A percentile compares a stretch with the other conserved stretches of the same genome.
Conservation (phyloP, 2,888 invertebrate genomes). For the Latheticus oryzae region DNA sequence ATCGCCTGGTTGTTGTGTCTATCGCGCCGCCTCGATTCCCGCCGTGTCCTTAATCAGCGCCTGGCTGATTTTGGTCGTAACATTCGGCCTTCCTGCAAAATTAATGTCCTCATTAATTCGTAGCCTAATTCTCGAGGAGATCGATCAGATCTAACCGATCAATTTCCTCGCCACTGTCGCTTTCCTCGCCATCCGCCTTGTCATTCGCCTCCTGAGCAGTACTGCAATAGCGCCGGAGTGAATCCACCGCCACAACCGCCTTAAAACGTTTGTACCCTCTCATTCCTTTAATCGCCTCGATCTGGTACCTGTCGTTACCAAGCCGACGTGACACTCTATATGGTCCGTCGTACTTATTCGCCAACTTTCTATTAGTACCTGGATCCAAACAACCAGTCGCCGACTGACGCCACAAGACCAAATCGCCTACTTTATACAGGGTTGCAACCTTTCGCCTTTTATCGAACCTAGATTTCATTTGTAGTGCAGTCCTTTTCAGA, state of each 20-base stretch:
- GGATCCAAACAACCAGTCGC: neutral
- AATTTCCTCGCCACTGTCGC: too few species aligned
- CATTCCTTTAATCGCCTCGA: constrained; percentile 6
- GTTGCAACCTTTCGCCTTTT: constrained; percentile 7
- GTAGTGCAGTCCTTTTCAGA: too few species aligned
- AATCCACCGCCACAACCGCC: constrained; percentile 18
- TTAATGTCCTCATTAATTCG: too few species aligned
- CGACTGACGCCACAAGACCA: constrained; percentile 10
- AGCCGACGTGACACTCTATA: constrained; percentile 11
- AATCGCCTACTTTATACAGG: constrained; percentile 13
- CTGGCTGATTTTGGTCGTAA: too few species aligned
- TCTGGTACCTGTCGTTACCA: constrained; percentile 20
- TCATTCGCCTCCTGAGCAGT: too few species aligned
- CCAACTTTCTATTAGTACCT: constrained; percentile 1
- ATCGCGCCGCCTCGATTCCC: too few species aligned
- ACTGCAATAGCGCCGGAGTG: constrained; percentile 7
- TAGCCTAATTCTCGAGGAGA: too few species aligned
- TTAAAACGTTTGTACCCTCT: constrained; percentile 12
- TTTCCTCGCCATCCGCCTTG: too few species aligned
- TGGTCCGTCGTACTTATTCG: constrained; percentile 7
- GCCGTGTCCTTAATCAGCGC: too few species aligned
- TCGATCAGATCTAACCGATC: too few species aligned
- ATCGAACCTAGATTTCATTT: constrained; percentile 11
- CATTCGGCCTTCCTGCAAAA: too few species aligned
- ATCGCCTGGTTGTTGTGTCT: too few species aligned